phyloP scores from a whole-genome alignment of 2,797 vertebrate species.

The Hylomyscus alleni region DNA sequence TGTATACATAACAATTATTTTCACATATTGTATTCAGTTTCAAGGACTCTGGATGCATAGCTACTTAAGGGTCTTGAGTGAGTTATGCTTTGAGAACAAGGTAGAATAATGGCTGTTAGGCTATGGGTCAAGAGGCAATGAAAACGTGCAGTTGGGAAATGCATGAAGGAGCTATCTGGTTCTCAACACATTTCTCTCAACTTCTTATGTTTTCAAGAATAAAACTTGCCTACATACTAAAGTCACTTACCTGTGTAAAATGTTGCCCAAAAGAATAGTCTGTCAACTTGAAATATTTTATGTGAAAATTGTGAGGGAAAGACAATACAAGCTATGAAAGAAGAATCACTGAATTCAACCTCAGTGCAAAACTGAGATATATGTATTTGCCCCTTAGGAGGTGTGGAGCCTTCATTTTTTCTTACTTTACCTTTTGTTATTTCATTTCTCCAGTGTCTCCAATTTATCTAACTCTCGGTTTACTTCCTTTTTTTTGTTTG shows the following conservation, averaged over 20 bases:
- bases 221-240: conserved; percentile 56
- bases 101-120: not conserved
- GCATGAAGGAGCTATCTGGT: not conserved
- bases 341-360: conserved; percentile 47
- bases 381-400: not conserved
- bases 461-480: not conserved
- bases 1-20: not conserved
- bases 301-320: conserved; percentile 57
- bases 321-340: conserved; percentile 3
- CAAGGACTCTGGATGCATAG: not conserved
- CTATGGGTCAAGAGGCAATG: not conserved
- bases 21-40: not conserved
- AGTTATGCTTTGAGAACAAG: not conserved
- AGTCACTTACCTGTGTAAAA: conserved; percentile 61
- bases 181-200: not conserved
- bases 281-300: conserved; percentile 68
- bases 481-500: not conserved
- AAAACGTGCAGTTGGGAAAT: not conserved
- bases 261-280: conserved; percentile 46
- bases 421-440: conserved; percentile 25
- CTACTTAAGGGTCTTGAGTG: not conserved
- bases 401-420: not conserved
- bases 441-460: not conserved
- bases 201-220: conserved; percentile 12
- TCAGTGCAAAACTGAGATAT: conserved; percentile 34